Evolutionary conservation across 2,797 vertebrate species (phyloP).

Genomic region (Eulemur coronatus): DNA sequence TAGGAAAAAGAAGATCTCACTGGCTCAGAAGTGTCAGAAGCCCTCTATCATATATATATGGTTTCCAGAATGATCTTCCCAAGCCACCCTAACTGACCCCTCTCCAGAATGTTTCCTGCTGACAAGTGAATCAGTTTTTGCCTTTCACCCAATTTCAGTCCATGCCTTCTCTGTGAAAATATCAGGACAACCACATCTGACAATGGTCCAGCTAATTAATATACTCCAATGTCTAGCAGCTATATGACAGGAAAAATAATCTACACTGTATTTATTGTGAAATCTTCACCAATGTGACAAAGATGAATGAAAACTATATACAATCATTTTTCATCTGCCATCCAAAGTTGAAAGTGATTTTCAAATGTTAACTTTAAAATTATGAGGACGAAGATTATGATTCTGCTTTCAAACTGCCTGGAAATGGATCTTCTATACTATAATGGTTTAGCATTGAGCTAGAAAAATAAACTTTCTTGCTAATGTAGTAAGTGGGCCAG

Average conservation of each 20-base stretch:
- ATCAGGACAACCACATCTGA: not conserved
- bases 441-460: not conserved
- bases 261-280: not conserved
- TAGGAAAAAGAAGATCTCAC: not conserved
- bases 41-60: not conserved
- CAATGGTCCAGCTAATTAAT: conserved; percentile 29
- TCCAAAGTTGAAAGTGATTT: conserved; percentile 48
- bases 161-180: not conserved
- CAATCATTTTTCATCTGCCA: conserved; percentile 19
- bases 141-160: not conserved
- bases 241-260: conserved; percentile 50
- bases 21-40: not conserved
- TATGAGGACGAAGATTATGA: conserved; percentile 5
- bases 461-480: conserved; percentile 39
- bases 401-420: not conserved
- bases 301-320: conserved; percentile 37
- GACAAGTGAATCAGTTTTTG: not conserved
- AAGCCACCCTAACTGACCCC: not conserved
- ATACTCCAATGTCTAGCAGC: not conserved
- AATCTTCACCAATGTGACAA: not conserved
- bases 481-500: not conserved
- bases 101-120: not conserved
- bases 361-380: conserved; percentile 45
- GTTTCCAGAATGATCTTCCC: not conserved
- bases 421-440: not conserved